These are phyloP conservation scores for Ectropis grisescens DNA, from an alignment of 1,140 invertebrate species.

Conservation along the genomic window DNA sequence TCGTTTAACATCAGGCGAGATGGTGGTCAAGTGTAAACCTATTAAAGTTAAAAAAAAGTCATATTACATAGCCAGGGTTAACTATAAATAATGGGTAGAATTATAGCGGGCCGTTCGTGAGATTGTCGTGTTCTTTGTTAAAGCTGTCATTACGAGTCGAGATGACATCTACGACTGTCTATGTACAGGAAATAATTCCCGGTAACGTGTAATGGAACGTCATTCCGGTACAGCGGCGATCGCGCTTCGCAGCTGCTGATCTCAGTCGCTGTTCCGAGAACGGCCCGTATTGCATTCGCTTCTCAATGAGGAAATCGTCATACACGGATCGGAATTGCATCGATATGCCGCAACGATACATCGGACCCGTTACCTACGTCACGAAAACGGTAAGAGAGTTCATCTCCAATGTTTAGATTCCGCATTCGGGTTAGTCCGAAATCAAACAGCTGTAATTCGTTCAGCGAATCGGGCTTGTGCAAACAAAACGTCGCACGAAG, in stretches of 20 bases:
- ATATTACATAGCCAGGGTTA: no score
- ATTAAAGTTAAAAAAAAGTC: no score
- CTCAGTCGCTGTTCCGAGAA: conserved; percentile 36
- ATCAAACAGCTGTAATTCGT: conserved; percentile 42
- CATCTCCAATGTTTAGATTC: conserved; percentile 28
- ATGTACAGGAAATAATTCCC: conserved; percentile 29
- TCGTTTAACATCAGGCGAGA: no score
- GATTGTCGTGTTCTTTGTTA: no score
- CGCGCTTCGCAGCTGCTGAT: conserved; percentile 32
- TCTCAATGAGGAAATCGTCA: conserved; percentile 26
- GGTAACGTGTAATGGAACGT: conserved; percentile 26
- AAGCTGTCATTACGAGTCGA: no score
- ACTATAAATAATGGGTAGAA: no score
- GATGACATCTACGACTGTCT: conserved; percentile 3
- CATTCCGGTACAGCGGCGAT: conserved; percentile 18
- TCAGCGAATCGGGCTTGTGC: conserved; percentile 39
- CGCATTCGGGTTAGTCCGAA: conserved; percentile 23
- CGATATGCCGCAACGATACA: conserved; percentile 10
- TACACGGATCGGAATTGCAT: no score
- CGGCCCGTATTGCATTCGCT: conserved; percentile 24
- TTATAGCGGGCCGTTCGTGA: no score
- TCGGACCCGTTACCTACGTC: conserved; percentile 4
- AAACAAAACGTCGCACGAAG: conserved; percentile 43
- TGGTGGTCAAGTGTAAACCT: no score
- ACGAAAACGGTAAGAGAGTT: no score